A percentile compares a stretch with the other conserved stretches of the same genome.
Conservation (phyloP, 1,140 invertebrate genomes). For the Propsilocerus akamusi region DNA sequence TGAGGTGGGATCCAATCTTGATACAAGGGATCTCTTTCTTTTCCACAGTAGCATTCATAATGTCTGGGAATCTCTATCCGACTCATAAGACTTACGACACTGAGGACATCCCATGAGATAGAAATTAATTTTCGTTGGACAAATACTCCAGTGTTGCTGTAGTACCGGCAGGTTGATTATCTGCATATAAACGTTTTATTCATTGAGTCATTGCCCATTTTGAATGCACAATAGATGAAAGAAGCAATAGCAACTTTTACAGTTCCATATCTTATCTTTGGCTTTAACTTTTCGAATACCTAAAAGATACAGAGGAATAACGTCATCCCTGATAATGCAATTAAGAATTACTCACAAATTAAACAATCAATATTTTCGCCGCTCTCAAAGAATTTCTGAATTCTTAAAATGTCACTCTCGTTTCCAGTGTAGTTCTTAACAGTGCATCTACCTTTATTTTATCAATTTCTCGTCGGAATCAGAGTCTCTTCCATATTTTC, state of each 20-base stretch:
- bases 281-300: neutral
- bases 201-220: conserved; percentile 82
- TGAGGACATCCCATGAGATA: conserved; percentile 64
- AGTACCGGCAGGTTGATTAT: conserved; percentile 15
- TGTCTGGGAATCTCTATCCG: conserved; percentile 51
- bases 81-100: conserved; percentile 62
- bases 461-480: neutral
- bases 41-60: conserved; percentile 78
- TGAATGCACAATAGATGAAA: conserved; percentile 82
- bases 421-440: neutral
- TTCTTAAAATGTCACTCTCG: neutral
- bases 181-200: conserved; percentile 28
- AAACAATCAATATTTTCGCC: neutral
- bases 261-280: conserved; percentile 61
- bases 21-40: conserved; percentile 50
- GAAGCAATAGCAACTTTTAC: conserved; percentile 54
- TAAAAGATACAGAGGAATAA: no score
- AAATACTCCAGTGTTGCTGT: conserved; percentile 18
- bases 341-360: no score
- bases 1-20: conserved; percentile 80
- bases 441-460: neutral
- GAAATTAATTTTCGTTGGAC: conserved; percentile 19
- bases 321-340: no score
- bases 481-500: neutral
- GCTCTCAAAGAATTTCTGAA: neutral